phyloP scores from a whole-genome alignment of 2,888 invertebrate genomes.

The Aphodius granarius region DNA sequence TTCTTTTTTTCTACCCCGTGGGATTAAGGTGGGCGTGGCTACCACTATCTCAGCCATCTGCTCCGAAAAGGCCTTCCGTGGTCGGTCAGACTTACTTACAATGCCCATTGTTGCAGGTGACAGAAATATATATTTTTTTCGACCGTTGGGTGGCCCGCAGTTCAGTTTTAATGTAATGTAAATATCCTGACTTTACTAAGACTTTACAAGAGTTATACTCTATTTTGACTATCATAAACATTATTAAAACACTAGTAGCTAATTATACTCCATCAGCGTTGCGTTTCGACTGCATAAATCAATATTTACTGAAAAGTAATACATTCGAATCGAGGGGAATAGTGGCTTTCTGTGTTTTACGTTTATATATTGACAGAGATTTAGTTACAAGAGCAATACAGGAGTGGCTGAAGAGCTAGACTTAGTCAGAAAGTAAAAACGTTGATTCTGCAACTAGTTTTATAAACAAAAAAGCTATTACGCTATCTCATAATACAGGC shows the following conservation, averaged over 20 bases:
- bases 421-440: too few relatives aligned
- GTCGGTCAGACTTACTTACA: background rate
- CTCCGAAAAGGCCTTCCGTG: background rate
- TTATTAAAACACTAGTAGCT: background rate
- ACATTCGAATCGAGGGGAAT: background rate
- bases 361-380: background rate
- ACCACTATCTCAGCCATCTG: background rate
- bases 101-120: background rate
- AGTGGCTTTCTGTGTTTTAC: background rate
- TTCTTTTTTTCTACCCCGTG: background rate
- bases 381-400: background rate
- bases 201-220: background rate
- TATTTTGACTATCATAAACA: background rate
- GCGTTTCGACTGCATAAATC: background rate
- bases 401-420: background rate
- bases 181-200: background rate
- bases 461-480: background rate
- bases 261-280: background rate
- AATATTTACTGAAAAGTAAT: background rate
- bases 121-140: background rate
- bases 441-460: too few relatives aligned
- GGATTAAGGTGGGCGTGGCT: background rate
- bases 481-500: background rate
- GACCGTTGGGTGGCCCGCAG: background rate
- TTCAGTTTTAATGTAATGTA: background rate